Percentiles rank a stretch among this genome's conserved stretches.
phyloP scores from a whole-genome alignment of 2,797 vertebrate genomes.

The Chromobotia macracanthus region DNA sequence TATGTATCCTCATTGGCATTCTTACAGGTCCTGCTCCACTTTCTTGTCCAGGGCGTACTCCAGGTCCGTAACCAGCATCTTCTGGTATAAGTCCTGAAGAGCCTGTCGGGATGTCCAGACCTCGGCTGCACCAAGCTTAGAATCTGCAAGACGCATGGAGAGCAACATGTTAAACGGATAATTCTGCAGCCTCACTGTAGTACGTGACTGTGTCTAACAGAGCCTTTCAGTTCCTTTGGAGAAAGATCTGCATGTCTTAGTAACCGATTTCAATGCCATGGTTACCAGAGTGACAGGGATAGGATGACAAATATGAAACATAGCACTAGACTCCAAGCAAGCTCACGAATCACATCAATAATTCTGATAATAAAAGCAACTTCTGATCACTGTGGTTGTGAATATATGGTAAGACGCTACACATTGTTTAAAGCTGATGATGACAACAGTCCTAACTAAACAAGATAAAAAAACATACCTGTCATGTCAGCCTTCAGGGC shows the following conservation, averaged over 20 bases:
- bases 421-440: neutral
- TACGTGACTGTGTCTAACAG: constrained; percentile 11
- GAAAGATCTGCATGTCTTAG: constrained; percentile 39
- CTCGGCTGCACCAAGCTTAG: constrained; percentile 93
- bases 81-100: constrained; percentile 98
- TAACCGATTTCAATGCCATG: constrained; percentile 48
- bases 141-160: constrained; percentile 77
- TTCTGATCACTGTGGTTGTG: neutral
- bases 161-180: neutral
- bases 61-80: constrained; percentile 98
- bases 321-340: constrained; percentile 17
- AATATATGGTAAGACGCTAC: neutral
- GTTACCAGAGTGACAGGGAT: constrained; percentile 41
- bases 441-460: neutral
- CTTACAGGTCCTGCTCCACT: constrained; percentile 99
- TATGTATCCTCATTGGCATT: constrained; percentile 21
- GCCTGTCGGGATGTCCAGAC: constrained; percentile 98
- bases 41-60: constrained; percentile 99
- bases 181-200: neutral
- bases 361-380: neutral
- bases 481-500: constrained; percentile 99
- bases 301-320: constrained; percentile 33
- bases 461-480: constrained; percentile 76
- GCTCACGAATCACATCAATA: neutral
- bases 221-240: constrained; percentile 22